These are phyloP conservation scores for Aplysia californica DNA, from an alignment of 1,140 invertebrate genomes.

Conservation along the genomic window DNA sequence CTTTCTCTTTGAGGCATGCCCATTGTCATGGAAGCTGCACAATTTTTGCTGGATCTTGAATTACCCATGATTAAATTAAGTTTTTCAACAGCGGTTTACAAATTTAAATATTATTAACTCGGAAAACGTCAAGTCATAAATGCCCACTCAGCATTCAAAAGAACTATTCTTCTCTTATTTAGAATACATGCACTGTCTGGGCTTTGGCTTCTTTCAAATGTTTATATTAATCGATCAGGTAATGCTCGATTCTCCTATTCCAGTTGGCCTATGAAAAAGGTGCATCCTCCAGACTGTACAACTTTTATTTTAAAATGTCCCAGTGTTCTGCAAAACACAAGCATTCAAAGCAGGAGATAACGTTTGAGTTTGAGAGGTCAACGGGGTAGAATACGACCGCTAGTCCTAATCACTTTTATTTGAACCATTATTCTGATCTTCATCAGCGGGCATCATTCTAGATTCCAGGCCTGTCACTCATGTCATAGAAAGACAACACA, in stretches of 20 bases:
- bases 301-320: neutral
- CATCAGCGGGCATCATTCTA: no score
- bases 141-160: neutral
- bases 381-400: no score
- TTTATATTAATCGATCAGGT: neutral
- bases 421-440: no score
- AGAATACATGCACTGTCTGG: neutral
- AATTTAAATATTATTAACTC: neutral
- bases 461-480: no score
- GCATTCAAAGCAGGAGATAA: no score
- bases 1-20: conserved; percentile 63
- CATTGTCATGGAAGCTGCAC: conserved; percentile 53
- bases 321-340: no score
- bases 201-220: neutral
- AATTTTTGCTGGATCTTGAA: conserved; percentile 58
- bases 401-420: no score
- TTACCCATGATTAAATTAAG: conserved; percentile 55
- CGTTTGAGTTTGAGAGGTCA: no score
- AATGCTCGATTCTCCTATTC: neutral
- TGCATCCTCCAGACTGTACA: neutral
- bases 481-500: no score
- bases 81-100: neutral
- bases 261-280: neutral
- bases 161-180: neutral
- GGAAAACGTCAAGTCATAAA: neutral